Conservation (phyloP, 2,113 vertebrate species). For the Canis aureus region DNA sequence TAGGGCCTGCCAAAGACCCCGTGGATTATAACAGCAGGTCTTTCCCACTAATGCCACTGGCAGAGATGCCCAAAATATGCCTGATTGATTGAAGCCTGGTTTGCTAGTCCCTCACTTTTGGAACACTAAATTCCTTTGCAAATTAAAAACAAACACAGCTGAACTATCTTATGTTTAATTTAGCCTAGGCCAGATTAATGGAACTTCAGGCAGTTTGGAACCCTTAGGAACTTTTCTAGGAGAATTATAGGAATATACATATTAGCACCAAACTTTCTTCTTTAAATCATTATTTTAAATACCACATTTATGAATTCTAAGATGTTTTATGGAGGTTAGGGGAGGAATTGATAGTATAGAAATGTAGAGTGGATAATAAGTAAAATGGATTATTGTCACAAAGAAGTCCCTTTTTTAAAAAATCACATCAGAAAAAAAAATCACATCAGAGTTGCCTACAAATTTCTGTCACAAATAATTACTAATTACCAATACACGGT, state of each 20-base stretch:
- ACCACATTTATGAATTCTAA: constrained; percentile 20
- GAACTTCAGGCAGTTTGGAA: constrained; percentile 60
- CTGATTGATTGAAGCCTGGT: constrained; percentile 72
- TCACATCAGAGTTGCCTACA: neutral
- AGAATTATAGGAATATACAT: constrained; percentile 36
- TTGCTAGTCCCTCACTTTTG: constrained; percentile 69
- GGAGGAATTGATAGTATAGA: neutral
- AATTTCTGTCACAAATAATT: neutral
- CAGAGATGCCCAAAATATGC: constrained; percentile 62
- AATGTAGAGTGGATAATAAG: neutral
- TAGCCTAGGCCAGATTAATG: constrained; percentile 74
- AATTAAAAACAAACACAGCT: constrained; percentile 85
- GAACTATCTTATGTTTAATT: constrained; percentile 79
- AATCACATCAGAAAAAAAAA: neutral
- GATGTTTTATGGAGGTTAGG: neutral
- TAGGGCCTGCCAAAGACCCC: neutral
- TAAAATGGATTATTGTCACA: neutral
- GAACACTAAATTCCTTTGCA: constrained; percentile 83
- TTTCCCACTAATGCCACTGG: constrained; percentile 68
- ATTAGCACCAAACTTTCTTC: neutral
- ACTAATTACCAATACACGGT: neutral
- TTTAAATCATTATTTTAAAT: constrained; percentile 31
- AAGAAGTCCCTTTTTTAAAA: neutral
- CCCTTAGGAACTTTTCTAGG: constrained; percentile 55
- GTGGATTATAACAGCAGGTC: constrained; percentile 55